Percentiles rank a stretch among this genome's conserved stretches.
Evolutionary conservation across 2,113 vertebrate genomes (phyloP).

Genomic region (Equus przewalskii): DNA sequence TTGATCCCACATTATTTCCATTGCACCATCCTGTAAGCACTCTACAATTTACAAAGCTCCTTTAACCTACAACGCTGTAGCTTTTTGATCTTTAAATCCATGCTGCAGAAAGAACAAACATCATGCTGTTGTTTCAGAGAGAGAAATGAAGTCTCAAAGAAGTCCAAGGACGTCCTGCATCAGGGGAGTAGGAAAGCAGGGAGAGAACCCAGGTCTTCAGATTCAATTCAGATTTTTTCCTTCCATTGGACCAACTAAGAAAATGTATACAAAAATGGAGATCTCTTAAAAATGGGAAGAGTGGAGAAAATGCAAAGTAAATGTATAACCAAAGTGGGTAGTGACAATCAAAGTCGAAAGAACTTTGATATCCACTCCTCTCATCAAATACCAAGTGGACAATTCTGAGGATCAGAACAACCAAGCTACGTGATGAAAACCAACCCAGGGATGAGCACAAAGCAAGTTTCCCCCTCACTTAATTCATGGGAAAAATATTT

Average conservation of each 20-base stretch:
- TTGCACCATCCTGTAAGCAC: background rate
- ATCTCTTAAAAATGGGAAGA: background rate
- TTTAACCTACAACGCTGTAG: background rate
- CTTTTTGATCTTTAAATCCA: background rate
- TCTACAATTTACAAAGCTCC: background rate
- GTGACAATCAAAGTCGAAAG: background rate
- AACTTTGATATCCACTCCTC: fast-evolving
- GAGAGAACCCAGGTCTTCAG: background rate
- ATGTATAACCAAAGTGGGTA: background rate
- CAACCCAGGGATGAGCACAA: background rate
- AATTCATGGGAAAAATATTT: background rate
- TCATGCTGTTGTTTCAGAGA: background rate
- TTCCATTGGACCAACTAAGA: background rate
- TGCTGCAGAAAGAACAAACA: background rate
- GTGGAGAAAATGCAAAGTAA: background rate
- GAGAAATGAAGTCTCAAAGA: background rate
- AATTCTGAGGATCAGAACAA: background rate
- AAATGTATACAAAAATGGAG: background rate
- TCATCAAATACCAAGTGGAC: background rate
- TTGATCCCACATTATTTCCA: background rate
- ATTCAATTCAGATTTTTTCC: background rate
- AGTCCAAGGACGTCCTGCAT: background rate
- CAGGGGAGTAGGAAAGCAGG: background rate
- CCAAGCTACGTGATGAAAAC: background rate
- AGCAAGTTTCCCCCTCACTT: background rate